Evolutionary conservation across 2,888 invertebrate species (phyloP), one percentile per base, ranked within the genome.

Genomic region (Tortricodes alternella): DNA sequence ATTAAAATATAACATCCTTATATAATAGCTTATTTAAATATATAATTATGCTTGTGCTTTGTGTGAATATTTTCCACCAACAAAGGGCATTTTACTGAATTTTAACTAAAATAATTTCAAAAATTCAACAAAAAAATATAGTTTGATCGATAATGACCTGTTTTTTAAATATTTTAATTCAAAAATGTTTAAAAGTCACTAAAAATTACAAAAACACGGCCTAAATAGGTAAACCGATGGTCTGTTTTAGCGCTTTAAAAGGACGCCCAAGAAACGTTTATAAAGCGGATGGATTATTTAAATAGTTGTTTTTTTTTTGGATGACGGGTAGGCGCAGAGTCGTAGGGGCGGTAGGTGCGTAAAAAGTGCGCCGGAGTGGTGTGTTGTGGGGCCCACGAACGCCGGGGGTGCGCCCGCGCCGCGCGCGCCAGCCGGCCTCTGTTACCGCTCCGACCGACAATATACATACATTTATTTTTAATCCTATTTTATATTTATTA

Each of bases 311-410:
- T 77, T 88, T 89, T 88, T 89, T 83, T 63, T 61, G 71, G 71
- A 85, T 77, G 65, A 64, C 81, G 60, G 66, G 83, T 88, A 89
- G 89, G 89, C 89, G 89, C 89, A 86, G 82, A 86, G 83, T 76
- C 74, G 65, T 73, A 75, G 80, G 76, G 78, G 69, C 78, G 82
- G 79, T 77, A 80, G 75, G 68, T 70, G 67, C 60, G 55, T 61
- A 77, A 81, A 86, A 85, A 81, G 66, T 73, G 60, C 66, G 73
- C 74, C 73, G 76, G 78, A 83, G 76, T 71, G 81, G 74, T 63
- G 70, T 78, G 68, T 35, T 66, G 78, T 80, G 83, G 85, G 81
- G 85, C 83, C 85, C 84, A 87, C 70, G 77, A 82, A 85, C 81
- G 67, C 79, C 80, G 80, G 77, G 68, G 71, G 63, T 62, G 71